Base-by-base conservation (phyloP, 2,113 vertebrate genomes). In the Potamarius usumacintae region DNA sequence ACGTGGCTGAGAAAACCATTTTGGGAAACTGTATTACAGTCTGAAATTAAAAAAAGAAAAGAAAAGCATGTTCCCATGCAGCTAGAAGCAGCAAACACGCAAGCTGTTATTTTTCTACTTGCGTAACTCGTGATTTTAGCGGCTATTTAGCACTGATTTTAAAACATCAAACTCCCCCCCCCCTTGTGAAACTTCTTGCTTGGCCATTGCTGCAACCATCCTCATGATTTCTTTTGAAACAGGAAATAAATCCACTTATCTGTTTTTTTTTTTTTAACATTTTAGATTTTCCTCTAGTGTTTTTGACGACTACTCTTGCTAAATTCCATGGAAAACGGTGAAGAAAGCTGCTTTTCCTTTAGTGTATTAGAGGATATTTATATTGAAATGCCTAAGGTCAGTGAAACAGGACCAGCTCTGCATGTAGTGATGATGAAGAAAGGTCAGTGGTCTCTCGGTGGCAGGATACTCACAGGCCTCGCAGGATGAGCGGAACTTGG, bases 401-500 rank as follows among this genome's bases (percentile, higher is more conserved):
- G 10, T 2, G 2, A 15, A 74, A 74, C 17, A 42, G 27, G 30
- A n/a, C 3, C 50, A 20, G 42, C 1, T 42, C 17, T 20, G 11
- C 0, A 48, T 27, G n/a, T 55, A n/a, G n/a, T 57, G 58, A 65
- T 57, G 58, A 65, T 42, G 42, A 9, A 83, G 15, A 69, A 69
- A 67, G 48, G 34, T 58, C 27, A 58, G n/a, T 9, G 55, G 57
- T 62, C 27, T 6, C 22, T 50, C 9, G 55, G 30, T 15, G 50
- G 5, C 27, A 20, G 27, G 84, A 62, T 93, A 99, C 98, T 99
- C 94, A 99, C 98, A 98, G 94, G 53, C 97, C 98, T 91, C 98
- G 95, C 0, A 99, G 96, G 92, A 98, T 97, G 90, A 99, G 96
- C 0, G 98, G 98, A 92, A 98, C 96, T 94, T 99, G 98, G 92